Conservation (phyloP, 1,140 invertebrate species). For the Nephotettix cincticeps region DNA sequence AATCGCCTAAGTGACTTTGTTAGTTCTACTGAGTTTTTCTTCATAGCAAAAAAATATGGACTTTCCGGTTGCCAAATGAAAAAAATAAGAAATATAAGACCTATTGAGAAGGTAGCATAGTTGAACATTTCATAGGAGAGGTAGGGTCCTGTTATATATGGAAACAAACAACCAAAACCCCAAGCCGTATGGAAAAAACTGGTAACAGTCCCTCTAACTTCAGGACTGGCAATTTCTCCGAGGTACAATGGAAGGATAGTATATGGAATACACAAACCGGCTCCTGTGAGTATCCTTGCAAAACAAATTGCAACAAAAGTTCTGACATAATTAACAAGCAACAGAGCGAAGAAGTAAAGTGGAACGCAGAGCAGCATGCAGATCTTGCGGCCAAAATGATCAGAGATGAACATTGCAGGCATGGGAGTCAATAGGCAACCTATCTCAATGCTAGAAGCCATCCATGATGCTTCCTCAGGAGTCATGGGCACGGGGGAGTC, state of each 20-base stretch:
- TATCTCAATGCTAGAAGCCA: slow-evolving; percentile 58
- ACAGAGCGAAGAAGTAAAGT: neutral
- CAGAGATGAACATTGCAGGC: slow-evolving; percentile 37
- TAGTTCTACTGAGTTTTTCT: slow-evolving; percentile 61
- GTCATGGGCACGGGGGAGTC: slow-evolving; percentile 54
- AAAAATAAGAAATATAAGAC: slow-evolving; percentile 61
- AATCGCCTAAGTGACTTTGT: slow-evolving; percentile 62
- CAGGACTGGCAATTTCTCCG: slow-evolving; percentile 66
- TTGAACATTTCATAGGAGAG: slow-evolving; percentile 67
- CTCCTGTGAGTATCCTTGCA: slow-evolving; percentile 34
- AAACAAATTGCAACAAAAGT: slow-evolving; percentile 26
- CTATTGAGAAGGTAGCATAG: slow-evolving; percentile 59
- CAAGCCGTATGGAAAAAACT: slow-evolving; percentile 80
- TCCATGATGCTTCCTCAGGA: slow-evolving; percentile 61
- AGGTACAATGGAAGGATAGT: slow-evolving; percentile 81
- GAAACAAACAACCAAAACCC: slow-evolving; percentile 66
- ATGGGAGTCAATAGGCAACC: slow-evolving; percentile 48
- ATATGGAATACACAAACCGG: slow-evolving; percentile 70
- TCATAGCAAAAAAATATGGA: slow-evolving; percentile 66
- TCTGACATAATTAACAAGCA: neutral
- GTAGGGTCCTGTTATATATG: slow-evolving; percentile 73
- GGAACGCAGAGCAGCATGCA: slow-evolving; percentile 19
- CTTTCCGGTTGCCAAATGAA: slow-evolving; percentile 80
- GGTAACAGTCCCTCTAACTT: slow-evolving; percentile 50
- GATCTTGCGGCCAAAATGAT: slow-evolving; percentile 34